These are phyloP conservation scores for Delia radicum DNA, from an alignment of 1,140 invertebrate genomes.

Conservation along the genomic window DNA sequence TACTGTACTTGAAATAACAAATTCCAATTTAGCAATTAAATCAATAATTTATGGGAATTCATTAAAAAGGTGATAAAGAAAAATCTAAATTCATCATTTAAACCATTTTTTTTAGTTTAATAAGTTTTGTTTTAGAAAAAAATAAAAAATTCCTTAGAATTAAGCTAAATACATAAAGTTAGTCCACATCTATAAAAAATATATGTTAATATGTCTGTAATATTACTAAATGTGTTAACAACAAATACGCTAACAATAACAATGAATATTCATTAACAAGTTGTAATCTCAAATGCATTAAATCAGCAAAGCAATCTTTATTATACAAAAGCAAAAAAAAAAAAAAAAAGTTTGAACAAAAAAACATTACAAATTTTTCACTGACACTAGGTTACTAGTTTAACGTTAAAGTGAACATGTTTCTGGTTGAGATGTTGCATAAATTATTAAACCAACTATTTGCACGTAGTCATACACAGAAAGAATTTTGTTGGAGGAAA, in stretches of 20 bases:
- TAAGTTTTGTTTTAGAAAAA: not conserved
- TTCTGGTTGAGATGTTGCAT: not conserved
- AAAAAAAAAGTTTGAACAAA: not conserved
- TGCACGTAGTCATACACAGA: too few species aligned
- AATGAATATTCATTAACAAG: not conserved
- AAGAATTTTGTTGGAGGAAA: too few species aligned
- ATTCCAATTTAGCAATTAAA: too few species aligned
- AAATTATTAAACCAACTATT: not conserved
- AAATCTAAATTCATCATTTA: not conserved
- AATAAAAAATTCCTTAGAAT: too few species aligned
- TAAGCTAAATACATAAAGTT: too few species aligned
- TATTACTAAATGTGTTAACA: not conserved
- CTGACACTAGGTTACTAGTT: not conserved
- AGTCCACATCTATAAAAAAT: not conserved
- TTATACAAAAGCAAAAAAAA: not conserved
- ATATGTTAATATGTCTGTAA: not conserved
- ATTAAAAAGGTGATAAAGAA: not conserved
- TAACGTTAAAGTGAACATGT: not conserved
- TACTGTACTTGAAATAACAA: too few species aligned
- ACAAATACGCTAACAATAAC: not conserved
- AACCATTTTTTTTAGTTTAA: not conserved
- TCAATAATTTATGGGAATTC: not conserved
- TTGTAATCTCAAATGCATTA: not conserved
- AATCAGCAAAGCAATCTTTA: not conserved
- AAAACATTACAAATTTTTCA: not conserved